Base-by-base conservation (phyloP, 2,888 invertebrate species). In the Cephus nigrinus region DNA sequence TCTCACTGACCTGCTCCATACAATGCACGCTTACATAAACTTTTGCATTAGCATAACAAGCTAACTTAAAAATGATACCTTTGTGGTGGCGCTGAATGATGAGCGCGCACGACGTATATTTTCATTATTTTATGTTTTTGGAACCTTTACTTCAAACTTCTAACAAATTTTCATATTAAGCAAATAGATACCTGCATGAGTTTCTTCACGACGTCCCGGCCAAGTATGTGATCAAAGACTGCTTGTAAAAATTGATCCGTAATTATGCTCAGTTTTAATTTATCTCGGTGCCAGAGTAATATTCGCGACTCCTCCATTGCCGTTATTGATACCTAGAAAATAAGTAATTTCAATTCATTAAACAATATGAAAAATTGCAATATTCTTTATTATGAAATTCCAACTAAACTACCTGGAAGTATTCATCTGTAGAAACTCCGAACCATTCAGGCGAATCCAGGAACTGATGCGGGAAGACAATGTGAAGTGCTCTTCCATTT, bases 381-480 rank as follows among this genome's bases (percentile, higher is more conserved):
- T 32, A 36, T 74, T 36, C 40, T 9, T 12, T 5, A 75, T 71
- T 68, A 68, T 1, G 5, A 9, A 23, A 55, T 55, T 55, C 1
- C 32, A 33, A n/a, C 71, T 12, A n/a, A n/a, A 32, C 86, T 92
- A 96, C 96, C 94, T 97, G 97, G 92, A 97, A 97, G 91, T 94
- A 96, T 90, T 97, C 97, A 89, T 97, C 96, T 40, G 96, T 96
- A 77, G 96, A 96, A 74, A 97, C 96, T 81, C 96, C 96, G 92
- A 97, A 97, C 96, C 97, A 97, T 93, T 97, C 97, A 75, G 97
- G 96, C 82, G 96, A 96, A 92, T 97, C 97, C 84, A 97, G 94
- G 93, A 97, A 97, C 92, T 97, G 97, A 93, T 96, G 96, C 79
- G 96, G 95, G 92, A 96, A 96, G 90, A 97, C 96, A 91, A 97